Evolutionary conservation across 1,140 invertebrate genomes (phyloP), one percentile per base, ranked within the genome.

Genomic region (Drosophila trapezifrons): DNA sequence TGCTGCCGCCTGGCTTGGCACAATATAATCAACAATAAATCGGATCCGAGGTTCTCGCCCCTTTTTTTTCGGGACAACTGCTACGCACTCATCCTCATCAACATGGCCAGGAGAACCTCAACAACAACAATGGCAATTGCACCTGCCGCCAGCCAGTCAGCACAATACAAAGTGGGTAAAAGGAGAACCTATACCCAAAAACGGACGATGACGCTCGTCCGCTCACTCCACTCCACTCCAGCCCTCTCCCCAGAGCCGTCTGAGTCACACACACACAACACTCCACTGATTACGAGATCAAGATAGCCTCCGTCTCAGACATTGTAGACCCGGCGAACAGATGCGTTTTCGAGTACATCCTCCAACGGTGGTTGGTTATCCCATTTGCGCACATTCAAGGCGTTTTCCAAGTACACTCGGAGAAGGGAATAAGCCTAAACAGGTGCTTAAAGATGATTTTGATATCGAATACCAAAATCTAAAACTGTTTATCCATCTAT

Each of bases 231-330:
- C 32, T 51, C 27, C 7, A 12, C 4, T 40, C 25, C 25, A 13
- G 7, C 17, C 25, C 12, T 9, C 18, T 18, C 9, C n/a, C 29
- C 29, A 42, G 22, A 27, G 29, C 38, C 38, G 37, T 43, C 32
- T 20, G 7, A 62, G 37, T n/a, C 49, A 52, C 45, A 49, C 58
- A 54, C 47, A 13, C 17, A 25, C 47, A 29, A 15, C 66, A 52
- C 42, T 37, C 35, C 49, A 54, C 52, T 80, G 81, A 86, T 85
- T 81, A 85, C 63, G 69, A 85, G 81, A 85, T 85, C 82, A 72
- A 86, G 81, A 85, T 85, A 85, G 67, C 49, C 42, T 10, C 51
- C 52, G 51, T 56, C 63, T 55, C 65, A 40, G 51, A 38, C 67
- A 42, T 51, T 38, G 37, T 20, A 66, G 55, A 35, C 59, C 42